Base-by-base conservation (phyloP, 2,113 vertebrate genomes). In the Nothocercus nigrocapillus region DNA sequence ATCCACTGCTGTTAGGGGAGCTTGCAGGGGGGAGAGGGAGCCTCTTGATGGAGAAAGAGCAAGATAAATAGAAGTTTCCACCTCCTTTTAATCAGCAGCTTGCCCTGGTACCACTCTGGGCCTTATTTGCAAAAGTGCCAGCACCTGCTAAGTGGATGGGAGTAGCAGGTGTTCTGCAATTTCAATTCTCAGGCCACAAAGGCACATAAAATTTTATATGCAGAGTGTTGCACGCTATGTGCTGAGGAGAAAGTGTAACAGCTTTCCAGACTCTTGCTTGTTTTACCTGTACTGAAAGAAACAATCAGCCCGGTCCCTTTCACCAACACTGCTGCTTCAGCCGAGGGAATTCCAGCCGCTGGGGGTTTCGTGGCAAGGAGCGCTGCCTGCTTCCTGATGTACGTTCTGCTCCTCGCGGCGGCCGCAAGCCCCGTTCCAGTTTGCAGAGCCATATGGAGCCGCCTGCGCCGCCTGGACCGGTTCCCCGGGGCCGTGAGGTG, bases 61-160 rank as follows among this genome's bases (percentile, higher is more conserved):
- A 34, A 70, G 53, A 9, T 28, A 25, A 32, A 36, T 47, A 82
- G 13, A 40, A 49, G 12, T 17, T 16, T 51, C 64, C 69, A 28
- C 2, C 69, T 59, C 30, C 28, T 61, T 8, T 45, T 51, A 63
- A 15, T 19, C 45, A 30, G 61, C 34, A 28, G 5, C 40, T 42
- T 32, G 36, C 11, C 76, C 34, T 2, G 1, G 20, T 32, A 40
- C 51, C 6, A 2, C 6, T 2, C 22, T 0, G 3, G 62, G 14
- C 30, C 45, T 4, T 19, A 7, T 4, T 72, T 62, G 44, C 66
- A 4, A 5, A 13, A 40, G 36, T 4, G 40, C 38, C n/a, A 22
- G 32, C 0, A 1, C 32, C 59, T 58, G 56, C n/a, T 34, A 66
- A 72, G 69, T 1, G 0, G 1, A 0, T 19, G 34, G 84, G 21